Conservation (phyloP, 64 coral and sea anemone genomes). For the Montipora cactus region DNA sequence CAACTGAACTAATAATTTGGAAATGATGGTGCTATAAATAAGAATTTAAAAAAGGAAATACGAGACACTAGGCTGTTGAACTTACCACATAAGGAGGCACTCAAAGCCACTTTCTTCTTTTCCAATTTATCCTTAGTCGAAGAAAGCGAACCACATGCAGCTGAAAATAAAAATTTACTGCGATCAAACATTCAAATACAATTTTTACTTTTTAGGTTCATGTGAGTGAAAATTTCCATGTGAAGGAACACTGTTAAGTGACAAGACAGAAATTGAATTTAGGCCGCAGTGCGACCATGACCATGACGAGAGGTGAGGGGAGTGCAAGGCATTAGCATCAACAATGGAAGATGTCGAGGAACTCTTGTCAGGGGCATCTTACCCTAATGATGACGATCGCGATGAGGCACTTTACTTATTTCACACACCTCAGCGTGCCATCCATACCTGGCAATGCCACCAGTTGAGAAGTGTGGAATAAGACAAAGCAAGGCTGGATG, state of each 20-base stretch:
- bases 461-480: slow-evolving; percentile 14
- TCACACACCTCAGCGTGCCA: slow-evolving; percentile 12
- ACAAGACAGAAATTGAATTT: background rate
- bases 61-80: too few relatives aligned
- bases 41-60: too few relatives aligned
- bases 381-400: slow-evolving; percentile 16
- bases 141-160: too few relatives aligned
- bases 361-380: slow-evolving; percentile 5
- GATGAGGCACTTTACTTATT: slow-evolving; percentile 24
- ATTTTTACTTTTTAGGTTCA: background rate
- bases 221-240: background rate
- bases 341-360: background rate
- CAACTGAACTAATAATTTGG: too few relatives aligned
- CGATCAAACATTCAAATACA: too few relatives aligned
- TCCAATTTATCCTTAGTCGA: too few relatives aligned
- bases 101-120: too few relatives aligned
- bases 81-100: too few relatives aligned
- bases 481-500: slow-evolving; percentile 23
- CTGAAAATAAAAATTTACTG: too few relatives aligned
- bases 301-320: background rate
- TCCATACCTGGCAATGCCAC: slow-evolving; percentile 39
- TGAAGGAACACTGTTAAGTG: background rate
- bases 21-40: too few relatives aligned
- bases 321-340: slow-evolving; percentile 18
- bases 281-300: slow-evolving; percentile 13